Conservation (phyloP, 2,113 vertebrate genomes). For the Galbula dea region DNA sequence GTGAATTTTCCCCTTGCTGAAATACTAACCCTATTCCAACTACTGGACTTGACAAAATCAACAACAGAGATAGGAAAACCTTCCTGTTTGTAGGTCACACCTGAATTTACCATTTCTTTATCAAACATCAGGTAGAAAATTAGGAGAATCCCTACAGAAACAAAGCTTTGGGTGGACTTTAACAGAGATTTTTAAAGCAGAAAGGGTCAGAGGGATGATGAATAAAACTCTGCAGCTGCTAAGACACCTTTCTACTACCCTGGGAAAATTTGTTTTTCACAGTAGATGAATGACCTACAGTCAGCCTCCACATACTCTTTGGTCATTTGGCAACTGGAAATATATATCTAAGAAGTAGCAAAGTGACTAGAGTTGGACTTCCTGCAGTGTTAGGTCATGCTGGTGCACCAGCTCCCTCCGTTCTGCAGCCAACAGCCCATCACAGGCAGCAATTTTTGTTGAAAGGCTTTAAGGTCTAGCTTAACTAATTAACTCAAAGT, state of each 20-base stretch:
- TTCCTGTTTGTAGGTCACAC: not conserved
- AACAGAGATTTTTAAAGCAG: not conserved
- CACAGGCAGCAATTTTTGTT: not conserved
- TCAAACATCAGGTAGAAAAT: not conserved
- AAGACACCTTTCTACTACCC: not conserved
- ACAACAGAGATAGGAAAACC: not conserved
- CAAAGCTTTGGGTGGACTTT: not conserved
- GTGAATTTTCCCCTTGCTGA: not conserved
- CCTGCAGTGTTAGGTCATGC: not conserved
- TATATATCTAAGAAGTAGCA: fast-evolving
- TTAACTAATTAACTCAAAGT: conserved; percentile 23
- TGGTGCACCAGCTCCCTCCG: not conserved
- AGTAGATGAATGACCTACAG: not conserved
- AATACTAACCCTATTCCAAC: not conserved
- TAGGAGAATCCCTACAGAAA: not conserved
- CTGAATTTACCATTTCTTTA: not conserved
- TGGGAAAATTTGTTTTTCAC: not conserved
- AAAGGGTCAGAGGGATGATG: not conserved
- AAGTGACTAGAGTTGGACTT: not conserved
- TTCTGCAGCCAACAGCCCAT: not conserved
- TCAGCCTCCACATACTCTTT: not conserved
- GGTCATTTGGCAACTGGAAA: not conserved
- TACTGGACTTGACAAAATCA: not conserved
- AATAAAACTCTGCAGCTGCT: not conserved
- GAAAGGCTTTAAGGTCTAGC: not conserved